Evolutionary conservation across 1,140 invertebrate species (phyloP).

Genomic region (Cydia amplana): DNA sequence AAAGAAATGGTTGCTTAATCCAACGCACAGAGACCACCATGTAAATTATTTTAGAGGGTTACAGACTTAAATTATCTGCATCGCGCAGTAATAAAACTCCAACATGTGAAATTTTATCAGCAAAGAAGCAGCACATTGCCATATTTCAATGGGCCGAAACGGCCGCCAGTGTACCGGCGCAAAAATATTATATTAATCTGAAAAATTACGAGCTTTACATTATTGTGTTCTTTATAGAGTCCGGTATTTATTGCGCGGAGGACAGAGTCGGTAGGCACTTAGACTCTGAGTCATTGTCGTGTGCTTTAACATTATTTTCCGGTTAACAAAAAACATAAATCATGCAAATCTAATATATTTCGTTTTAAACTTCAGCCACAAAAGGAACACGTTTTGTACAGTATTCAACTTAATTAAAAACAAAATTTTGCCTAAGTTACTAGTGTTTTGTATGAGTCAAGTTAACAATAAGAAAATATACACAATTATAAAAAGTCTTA

Average conservation of each 20-base stretch:
- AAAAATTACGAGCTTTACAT: constrained; percentile 54
- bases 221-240: constrained; percentile 56
- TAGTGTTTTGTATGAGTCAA: no score
- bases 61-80: constrained; percentile 63
- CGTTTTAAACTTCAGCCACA: neutral
- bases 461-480: constrained; percentile 40
- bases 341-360: constrained; percentile 39
- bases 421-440: no score
- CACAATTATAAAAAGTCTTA: constrained; percentile 31
- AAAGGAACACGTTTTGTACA: neutral
- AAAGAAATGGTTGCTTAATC: constrained; percentile 55
- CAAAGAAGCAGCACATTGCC: constrained; percentile 63
- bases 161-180: constrained; percentile 55
- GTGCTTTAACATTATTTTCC: neutral
- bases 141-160: constrained; percentile 69
- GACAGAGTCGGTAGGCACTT: constrained; percentile 46
- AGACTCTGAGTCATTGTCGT: constrained; percentile 38
- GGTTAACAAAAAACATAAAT: constrained; percentile 14
- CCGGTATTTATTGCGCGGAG: constrained; percentile 58
- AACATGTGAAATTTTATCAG: constrained; percentile 67
- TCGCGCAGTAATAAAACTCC: constrained; percentile 67
- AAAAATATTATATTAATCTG: constrained; percentile 73
- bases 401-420: neutral
- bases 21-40: constrained; percentile 61
- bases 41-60: constrained; percentile 67